These are phyloP conservation scores for Formica selysi DNA, from an alignment of 1,140 invertebrate genomes.

Conservation along the genomic window DNA sequence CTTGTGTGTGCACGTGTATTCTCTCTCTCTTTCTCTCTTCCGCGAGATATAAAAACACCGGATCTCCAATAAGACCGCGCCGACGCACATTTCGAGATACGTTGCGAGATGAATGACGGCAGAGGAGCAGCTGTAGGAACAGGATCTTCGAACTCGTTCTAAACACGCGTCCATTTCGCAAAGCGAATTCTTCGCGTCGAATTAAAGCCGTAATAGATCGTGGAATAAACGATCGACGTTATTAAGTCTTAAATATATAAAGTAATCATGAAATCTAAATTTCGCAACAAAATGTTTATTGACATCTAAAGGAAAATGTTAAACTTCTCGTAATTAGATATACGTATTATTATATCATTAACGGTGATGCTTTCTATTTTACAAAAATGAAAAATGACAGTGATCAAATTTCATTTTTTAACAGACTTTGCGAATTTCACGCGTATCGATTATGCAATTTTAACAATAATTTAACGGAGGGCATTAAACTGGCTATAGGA, in stretches of 20 bases:
- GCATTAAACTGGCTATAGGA: conserved; percentile 12
- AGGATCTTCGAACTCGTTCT: conserved; percentile 62
- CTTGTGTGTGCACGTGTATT: background rate
- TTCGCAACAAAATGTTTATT: background rate
- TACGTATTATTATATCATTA: background rate
- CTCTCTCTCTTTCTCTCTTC: background rate
- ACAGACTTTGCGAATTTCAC: too few species aligned
- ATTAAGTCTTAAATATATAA: background rate
- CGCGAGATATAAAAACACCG: conserved; percentile 52
- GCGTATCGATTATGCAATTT: background rate
- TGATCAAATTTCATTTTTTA: background rate
- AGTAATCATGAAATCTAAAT: background rate
- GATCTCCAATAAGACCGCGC: conserved; percentile 24
- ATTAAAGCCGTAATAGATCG: background rate
- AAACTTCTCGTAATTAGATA: background rate
- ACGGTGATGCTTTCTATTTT: background rate
- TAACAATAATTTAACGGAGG: background rate
- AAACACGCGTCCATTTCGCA: background rate
- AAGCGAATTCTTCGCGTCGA: background rate
- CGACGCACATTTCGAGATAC: conserved; percentile 60
- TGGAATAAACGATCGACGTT: background rate
- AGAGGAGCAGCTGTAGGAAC: conserved; percentile 36
- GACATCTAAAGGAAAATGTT: background rate
- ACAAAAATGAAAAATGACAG: background rate
- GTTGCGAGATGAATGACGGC: conserved; percentile 37